Evolutionary conservation across 2,888 invertebrate genomes (phyloP), one percentile per base, ranked within the genome.

Genomic region (Drosophila planitibia): DNA sequence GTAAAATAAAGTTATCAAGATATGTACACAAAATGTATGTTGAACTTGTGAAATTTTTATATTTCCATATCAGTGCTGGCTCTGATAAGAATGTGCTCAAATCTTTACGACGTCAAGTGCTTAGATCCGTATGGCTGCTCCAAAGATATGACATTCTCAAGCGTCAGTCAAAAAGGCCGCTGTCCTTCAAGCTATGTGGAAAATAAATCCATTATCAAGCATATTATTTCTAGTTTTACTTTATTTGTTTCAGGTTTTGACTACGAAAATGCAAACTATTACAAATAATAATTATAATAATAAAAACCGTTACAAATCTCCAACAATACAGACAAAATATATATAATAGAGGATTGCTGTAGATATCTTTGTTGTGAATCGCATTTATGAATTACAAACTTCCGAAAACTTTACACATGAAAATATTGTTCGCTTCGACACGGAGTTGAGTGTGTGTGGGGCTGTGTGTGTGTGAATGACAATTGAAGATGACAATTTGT

Each of bases 1-100:
- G 79, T 87, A 76, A 81, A 85, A 85, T 87, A 85, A 85, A 87
- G 54, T 77, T 82, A 78, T 85, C 69, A 77, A 64, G 49, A 68
- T 66, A 73, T 53, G 66, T 73, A 78, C 68, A 75, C 39, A 37
- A 41, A 22, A 35, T 52, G 28, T 35, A 47, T 47, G 49, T 57
- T 58, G 39, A 35, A 52, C 28, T 66, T 37, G 41, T 55, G 28
- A 44, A 62, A 49, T 41, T 54, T 19, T 2, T 2, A 44, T 67
- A 39, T 65, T 59, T 67, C 54, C 60, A 37, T 35, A 16, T 52
- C 16, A 35, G 61, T 47, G 25, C n/a, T 30, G 28, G 28, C 22
- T 16, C 19, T 61, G 85, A 83, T 84, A 84, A 86, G 59, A 59
- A 57, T 16, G 30, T 49, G 16, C 6, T 51, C 16, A 71, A 60